Base-by-base conservation (phyloP, 2,888 invertebrate genomes). In the Acronicta leporina region DNA sequence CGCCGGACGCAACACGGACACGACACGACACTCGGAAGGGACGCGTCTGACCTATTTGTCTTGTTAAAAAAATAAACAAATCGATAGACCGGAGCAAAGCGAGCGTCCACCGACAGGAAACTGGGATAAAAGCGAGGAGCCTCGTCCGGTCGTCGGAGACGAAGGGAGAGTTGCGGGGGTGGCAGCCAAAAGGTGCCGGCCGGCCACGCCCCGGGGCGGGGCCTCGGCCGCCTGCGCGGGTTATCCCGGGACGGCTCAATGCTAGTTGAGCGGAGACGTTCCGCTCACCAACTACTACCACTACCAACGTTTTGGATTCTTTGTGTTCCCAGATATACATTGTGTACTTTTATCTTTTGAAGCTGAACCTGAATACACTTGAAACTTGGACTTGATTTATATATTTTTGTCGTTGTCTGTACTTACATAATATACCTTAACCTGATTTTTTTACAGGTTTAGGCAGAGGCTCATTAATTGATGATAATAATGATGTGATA, bases 81-180 rank as follows among this genome's bases (percentile, higher is more conserved):
- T 93, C 92, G 86, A 92, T 92, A 87, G 88, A 89, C 92, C 86
- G 87, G 79, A 75, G 89, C 87, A 88, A 91, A 85, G 89, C 94
- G 91, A 87, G 93, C 91, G 93, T 89, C 87, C 90, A 87, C 87
- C 91, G 91, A 93, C 93, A 93, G 94, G 94, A 94, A 94, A 85
- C 93, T 86, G 87, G 89, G 88, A 94, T 94, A 94, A 94, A 93
- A 92, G 92, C 89, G 90, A 91, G 86, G 85, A 82, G 85, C 82
- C 80, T 73, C 85, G 86, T 87, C 86, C 87, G 87, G 87, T 85
- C 84, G 82, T 61, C 42, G 75, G 73, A 79, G 80, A 79, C 70
- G 77, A 54, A 77, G 78, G 55, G 64, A 72, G 69, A 70, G 77
- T 52, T 65, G 69, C 67, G 71, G 75, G 66, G 71, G 78, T 75